Conservation (phyloP, 2,113 vertebrate genomes). For the Amphiprion ocellaris region DNA sequence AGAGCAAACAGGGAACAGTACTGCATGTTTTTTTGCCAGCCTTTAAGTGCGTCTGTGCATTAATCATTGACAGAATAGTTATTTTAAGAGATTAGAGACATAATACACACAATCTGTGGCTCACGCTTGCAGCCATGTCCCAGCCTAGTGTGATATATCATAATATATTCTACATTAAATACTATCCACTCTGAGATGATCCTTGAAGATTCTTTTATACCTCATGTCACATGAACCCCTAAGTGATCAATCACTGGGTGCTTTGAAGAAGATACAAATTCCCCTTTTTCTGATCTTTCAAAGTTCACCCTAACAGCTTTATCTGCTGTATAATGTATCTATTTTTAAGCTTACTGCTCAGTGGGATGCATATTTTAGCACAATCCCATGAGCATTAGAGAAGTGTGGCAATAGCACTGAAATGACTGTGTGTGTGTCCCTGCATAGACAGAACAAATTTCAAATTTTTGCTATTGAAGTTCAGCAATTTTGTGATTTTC, state of each 20-base stretch:
- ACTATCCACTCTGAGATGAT: neutral
- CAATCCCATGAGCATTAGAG: slow-evolving; percentile 41
- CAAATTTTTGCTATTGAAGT: neutral
- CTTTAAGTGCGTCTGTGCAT: slow-evolving; percentile 4
- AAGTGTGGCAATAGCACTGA: slow-evolving; percentile 33
- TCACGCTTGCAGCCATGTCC: neutral
- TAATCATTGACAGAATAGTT: slow-evolving; percentile 17
- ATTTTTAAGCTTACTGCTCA: slow-evolving; percentile 51
- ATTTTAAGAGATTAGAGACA: slow-evolving; percentile 6
- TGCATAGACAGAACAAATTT: slow-evolving; percentile 23
- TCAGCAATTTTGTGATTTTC: slow-evolving; percentile 13
- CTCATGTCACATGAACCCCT: slow-evolving; percentile 17
- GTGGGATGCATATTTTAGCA: slow-evolving; percentile 52
- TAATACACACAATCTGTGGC: neutral
- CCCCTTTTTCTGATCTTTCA: slow-evolving; percentile 29
- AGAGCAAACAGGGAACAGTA: neutral
- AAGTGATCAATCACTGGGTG: slow-evolving; percentile 45
- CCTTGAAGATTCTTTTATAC: slow-evolving; percentile 15
- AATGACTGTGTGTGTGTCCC: slow-evolving; percentile 3
- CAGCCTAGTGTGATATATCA: neutral
- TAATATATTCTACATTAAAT: slow-evolving; percentile 1
- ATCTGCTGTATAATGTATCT: slow-evolving; percentile 36
- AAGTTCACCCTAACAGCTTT: slow-evolving; percentile 37
- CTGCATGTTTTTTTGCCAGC: neutral
- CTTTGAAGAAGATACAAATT: slow-evolving; percentile 36